phyloP scores from a whole-genome alignment of 1,140 invertebrate genomes.

The Pogonognathellus flavescens region DNA sequence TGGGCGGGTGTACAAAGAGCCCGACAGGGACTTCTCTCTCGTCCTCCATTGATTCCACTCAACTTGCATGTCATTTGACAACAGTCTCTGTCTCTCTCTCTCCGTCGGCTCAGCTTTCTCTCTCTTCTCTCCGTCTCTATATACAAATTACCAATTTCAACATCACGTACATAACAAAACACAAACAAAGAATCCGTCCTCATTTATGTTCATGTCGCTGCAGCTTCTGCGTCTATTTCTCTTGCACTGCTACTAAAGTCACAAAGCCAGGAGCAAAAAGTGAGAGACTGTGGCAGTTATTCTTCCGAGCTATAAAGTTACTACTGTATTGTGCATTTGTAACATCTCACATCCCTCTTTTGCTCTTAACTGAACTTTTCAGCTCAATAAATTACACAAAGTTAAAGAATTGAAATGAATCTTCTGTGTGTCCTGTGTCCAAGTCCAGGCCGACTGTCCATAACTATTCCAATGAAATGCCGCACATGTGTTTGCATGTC shows the following conservation, averaged over 20 bases:
- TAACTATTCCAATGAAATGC: no score
- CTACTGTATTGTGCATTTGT: no score
- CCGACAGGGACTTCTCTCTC: constrained; percentile 21
- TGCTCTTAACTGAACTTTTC: no score
- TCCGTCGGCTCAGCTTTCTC: constrained; percentile 5
- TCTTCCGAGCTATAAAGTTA: no score
- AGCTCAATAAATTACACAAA: no score
- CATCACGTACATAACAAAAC: constrained; percentile 8
- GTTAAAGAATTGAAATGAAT: no score
- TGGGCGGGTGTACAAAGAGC: constrained; percentile 47
- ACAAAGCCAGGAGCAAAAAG: no score
- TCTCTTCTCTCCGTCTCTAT: not conserved
- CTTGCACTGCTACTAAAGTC: not conserved
- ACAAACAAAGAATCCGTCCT: not conserved
- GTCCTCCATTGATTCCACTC: constrained; percentile 44
- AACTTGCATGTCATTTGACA: constrained; percentile 30
- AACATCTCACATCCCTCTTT: no score
- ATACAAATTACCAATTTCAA: constrained; percentile 39
- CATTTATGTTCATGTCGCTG: not conserved
- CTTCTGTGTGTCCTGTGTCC: no score
- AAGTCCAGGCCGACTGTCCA: no score
- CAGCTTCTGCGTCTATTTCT: not conserved
- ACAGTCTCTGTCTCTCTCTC: not conserved
- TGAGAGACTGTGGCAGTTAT: no score
- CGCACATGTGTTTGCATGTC: no score